Base-by-base conservation (phyloP, 2,113 vertebrate genomes). In the Riparia riparia region DNA sequence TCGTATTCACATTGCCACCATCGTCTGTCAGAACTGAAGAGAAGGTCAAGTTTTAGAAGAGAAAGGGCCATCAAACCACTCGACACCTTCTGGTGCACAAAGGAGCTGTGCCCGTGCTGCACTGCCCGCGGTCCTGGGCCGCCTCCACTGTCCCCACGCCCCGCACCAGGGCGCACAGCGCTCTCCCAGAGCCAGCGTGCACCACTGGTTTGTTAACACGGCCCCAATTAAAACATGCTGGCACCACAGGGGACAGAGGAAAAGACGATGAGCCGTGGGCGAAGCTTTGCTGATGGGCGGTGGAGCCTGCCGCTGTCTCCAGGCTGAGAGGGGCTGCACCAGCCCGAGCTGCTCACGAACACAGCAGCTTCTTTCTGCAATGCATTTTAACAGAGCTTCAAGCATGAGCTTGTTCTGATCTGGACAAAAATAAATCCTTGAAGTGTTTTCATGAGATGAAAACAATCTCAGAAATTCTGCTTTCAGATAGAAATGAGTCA, bases 21-120 rank as follows among this genome's bases (percentile, higher is more conserved):
- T 10, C 60, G 81, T 95, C 98, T 97, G 97, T 44, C 90, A 97
- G 95, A 96, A 97, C 92, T 94, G 89, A 97, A 93, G 82, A 85
- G 64, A 96, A 92, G 54, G 79, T 3, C 51, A 77, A 82, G 42
- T 6, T 87, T 96, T 19, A 91, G 54, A 54, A 85, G 58, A 7
- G 58, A 61, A 69, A 73, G 10, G 31, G 44, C 39, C 79, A 63
- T 12, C 37, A 47, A 77, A 45, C 6, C 64, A 15, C 22, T 26
- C 1, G 0, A 14, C 19, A 34, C 1, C 9, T 22, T 17, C 39
- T n/a, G 2, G 0, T 9, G 44, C 28, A 34, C 44, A 45, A 20
- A 73, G 53, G 42, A 84, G 12, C 22, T 10, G 53, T 3, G 89
- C 20, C 20, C 0, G 4, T 3, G 26, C 39, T 9, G 11, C 42